phyloP scores from a whole-genome alignment of 1,140 invertebrate species.

The Drosophila nigromelanica region DNA sequence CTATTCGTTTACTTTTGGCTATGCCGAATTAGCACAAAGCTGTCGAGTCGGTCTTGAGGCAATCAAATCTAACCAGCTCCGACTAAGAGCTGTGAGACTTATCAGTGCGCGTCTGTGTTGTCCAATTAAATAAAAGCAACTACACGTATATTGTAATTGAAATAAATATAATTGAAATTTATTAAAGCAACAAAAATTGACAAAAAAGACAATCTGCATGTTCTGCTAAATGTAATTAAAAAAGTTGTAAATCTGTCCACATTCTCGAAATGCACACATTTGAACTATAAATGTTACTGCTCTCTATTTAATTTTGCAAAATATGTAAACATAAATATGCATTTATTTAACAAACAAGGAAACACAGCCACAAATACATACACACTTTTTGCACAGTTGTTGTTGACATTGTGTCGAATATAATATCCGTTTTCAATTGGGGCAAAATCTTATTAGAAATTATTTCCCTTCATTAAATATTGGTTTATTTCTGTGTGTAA shows the following conservation, averaged over 20 bases:
- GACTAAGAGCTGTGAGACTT: too few species aligned
- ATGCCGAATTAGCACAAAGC: slow-evolving; percentile 18
- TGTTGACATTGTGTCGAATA: slow-evolving; percentile 37
- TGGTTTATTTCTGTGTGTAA: slow-evolving; percentile 39
- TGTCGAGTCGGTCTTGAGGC: slow-evolving; percentile 8
- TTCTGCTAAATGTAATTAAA: slow-evolving; percentile 63
- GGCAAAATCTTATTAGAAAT: slow-evolving; percentile 78
- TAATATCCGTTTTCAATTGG: slow-evolving; percentile 74
- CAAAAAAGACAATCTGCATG: background rate
- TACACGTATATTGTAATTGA: background rate
- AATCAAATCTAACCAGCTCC: background rate
- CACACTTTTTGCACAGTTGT: slow-evolving; percentile 8
- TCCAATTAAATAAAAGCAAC: slow-evolving; percentile 10
- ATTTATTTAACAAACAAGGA: slow-evolving; percentile 13
- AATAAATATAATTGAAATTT: background rate
- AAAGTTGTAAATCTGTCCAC: slow-evolving; percentile 29
- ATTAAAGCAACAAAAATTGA: background rate
- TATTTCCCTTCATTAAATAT: slow-evolving; percentile 74
- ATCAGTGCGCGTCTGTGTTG: slow-evolving; percentile 20
- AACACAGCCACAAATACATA: slow-evolving; percentile 29
- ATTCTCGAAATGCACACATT: slow-evolving; percentile 43
- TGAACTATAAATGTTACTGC: slow-evolving; percentile 24
- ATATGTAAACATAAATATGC: slow-evolving; percentile 36
- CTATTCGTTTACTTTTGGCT: slow-evolving; percentile 4
- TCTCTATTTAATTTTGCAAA: slow-evolving; percentile 50